These are phyloP conservation scores for Maniola jurtina DNA, from an alignment of 1,140 invertebrate species.

Conservation along the genomic window DNA sequence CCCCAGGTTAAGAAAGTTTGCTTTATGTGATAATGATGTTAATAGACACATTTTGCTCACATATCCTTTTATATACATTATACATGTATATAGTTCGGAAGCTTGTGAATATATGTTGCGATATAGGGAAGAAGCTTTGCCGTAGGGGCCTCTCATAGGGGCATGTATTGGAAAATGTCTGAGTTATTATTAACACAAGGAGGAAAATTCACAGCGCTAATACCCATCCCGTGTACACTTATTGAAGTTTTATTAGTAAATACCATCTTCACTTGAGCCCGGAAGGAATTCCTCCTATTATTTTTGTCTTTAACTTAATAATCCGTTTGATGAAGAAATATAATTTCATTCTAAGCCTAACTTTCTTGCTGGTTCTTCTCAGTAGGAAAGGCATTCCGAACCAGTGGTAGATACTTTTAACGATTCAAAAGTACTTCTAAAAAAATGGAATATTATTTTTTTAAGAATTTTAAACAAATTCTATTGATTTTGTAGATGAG, in stretches of 20 bases:
- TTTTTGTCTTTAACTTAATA: neutral
- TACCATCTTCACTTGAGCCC: constrained; percentile 35
- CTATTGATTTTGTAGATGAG: no score
- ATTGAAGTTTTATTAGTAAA: constrained; percentile 61
- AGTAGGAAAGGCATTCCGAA: no score
- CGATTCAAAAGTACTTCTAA: no score
- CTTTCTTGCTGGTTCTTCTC: no score
- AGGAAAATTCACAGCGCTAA: constrained; percentile 61
- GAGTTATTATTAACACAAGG: constrained; percentile 66
- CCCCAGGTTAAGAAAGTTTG: no score
- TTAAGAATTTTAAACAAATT: no score
- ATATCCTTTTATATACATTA: no score
- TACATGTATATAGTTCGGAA: neutral
- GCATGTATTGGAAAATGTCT: constrained; percentile 69
- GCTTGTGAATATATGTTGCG: constrained; percentile 26
- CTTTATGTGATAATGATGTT: no score
- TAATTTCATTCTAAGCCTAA: no score
- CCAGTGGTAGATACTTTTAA: no score
- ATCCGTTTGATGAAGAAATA: neutral
- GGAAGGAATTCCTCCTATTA: constrained; percentile 12
- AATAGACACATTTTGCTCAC: constrained; percentile 5
- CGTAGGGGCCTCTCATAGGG: constrained; percentile 48
- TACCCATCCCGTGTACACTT: constrained; percentile 54
- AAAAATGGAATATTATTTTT: no score
- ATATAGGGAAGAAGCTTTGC: constrained; percentile 22